Conservation (phyloP, 1,140 invertebrate genomes). For the Acromyrmex echinatior region DNA sequence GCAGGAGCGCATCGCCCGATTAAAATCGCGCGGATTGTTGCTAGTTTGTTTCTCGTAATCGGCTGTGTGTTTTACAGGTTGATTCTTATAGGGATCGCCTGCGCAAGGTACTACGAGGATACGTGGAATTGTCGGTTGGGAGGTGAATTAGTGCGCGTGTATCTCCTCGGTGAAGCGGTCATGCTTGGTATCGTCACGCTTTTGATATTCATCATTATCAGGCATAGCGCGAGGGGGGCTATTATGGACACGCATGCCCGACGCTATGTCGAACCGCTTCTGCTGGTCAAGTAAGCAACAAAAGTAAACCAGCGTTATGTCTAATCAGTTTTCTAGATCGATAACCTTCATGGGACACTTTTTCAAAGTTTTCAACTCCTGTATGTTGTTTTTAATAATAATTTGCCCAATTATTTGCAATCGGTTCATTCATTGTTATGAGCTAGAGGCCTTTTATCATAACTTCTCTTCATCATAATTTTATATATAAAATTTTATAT, state of each 20-base stretch:
- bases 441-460: neutral
- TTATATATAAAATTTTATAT: too few species aligned
- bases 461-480: neutral
- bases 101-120: constrained; percentile 88
- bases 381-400: neutral
- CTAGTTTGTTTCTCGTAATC: constrained; percentile 42
- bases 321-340: constrained; percentile 36
- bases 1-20: neutral
- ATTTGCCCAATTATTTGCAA: neutral
- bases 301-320: constrained; percentile 35
- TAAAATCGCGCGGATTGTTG: neutral
- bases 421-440: too few species aligned
- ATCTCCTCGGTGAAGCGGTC: constrained; percentile 89
- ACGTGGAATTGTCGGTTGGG: constrained; percentile 89
- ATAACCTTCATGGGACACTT: neutral
- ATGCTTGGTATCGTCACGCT: constrained; percentile 89
- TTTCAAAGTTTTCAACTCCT: neutral
- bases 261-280: constrained; percentile 89
- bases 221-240: constrained; percentile 90
- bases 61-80: constrained; percentile 87
- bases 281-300: constrained; percentile 89
- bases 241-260: constrained; percentile 91
- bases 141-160: constrained; percentile 90
- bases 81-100: constrained; percentile 89
- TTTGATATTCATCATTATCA: constrained; percentile 89